Conservation (phyloP, 2,888 invertebrate species). For the Diaphora mendica region DNA sequence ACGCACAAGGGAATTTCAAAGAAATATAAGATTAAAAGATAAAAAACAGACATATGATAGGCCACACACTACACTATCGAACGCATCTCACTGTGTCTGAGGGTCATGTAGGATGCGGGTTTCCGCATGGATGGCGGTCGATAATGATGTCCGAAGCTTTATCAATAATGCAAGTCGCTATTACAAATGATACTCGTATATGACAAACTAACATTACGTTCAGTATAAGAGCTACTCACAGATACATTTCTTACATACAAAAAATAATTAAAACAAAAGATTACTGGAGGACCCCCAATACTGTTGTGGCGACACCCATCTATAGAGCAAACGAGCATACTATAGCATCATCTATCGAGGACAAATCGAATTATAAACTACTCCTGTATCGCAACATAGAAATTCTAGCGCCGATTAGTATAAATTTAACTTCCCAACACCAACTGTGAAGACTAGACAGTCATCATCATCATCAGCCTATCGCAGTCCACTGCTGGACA, state of each 20-base stretch:
- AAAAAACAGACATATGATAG: neutral
- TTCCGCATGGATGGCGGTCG: slow-evolving; percentile 7
- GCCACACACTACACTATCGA: neutral
- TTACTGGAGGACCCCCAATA: neutral
- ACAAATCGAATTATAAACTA: too few relatives aligned
- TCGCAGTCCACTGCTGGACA: too few relatives aligned
- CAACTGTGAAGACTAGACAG: too few relatives aligned
- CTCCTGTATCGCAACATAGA: too few relatives aligned
- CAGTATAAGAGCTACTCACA: neutral
- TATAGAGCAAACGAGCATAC: too few relatives aligned
- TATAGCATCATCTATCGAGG: too few relatives aligned
- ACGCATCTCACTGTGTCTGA: neutral
- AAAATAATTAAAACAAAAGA: neutral
- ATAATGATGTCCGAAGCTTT: slow-evolving; percentile 5
- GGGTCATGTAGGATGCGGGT: slow-evolving; percentile 19
- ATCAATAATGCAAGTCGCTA: slow-evolving; percentile 12
- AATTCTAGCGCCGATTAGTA: too few relatives aligned
- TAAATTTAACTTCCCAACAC: too few relatives aligned
- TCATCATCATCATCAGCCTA: too few relatives aligned
- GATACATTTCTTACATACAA: neutral
- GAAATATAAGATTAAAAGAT: neutral
- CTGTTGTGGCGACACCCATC: too few relatives aligned
- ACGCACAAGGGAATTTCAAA: neutral
- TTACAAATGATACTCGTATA: slow-evolving; percentile 13
- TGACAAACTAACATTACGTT: neutral